phyloP scores from a whole-genome alignment of 2,797 vertebrate species.

The Enteromius paludinosus region DNA sequence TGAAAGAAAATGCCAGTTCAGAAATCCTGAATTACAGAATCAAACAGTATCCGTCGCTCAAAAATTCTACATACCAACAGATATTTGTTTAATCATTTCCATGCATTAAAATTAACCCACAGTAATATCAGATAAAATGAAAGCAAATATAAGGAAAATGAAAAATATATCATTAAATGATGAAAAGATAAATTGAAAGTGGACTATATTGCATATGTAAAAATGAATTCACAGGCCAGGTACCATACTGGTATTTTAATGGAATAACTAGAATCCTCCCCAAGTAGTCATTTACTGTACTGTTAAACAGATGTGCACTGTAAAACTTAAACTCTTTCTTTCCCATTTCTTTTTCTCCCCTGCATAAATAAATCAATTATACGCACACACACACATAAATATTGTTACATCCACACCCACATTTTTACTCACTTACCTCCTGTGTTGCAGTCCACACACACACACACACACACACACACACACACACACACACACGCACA shows the following conservation, averaged over 20 bases:
- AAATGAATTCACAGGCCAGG: conserved; percentile 7
- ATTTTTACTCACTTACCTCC: too few species aligned
- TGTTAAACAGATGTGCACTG: conserved; percentile 27
- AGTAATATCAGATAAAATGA: not conserved
- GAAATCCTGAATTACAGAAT: not conserved
- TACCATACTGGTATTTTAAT: not conserved
- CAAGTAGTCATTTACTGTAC: conserved; percentile 34
- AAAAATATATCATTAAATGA: conserved; percentile 4
- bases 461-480: too few species aligned
- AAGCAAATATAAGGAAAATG: conserved; percentile 6
- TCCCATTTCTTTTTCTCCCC: not conserved
- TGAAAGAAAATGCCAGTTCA: not conserved
- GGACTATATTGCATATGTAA: not conserved
- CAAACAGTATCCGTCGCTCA: not conserved
- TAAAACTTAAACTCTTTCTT: conserved; percentile 12
- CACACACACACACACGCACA: too few species aligned
- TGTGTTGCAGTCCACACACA: too few species aligned
- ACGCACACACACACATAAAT: too few species aligned
- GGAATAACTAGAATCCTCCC: conserved; percentile 28
- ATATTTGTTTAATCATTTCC: not conserved
- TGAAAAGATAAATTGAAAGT: not conserved
- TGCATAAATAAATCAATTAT: too few species aligned
- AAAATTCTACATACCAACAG: not conserved
- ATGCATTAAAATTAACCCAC: not conserved
- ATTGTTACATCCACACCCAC: too few species aligned